Evolutionary conservation across 2,888 invertebrate species (phyloP).

Genomic region (Cheiracanthium punctorium): DNA sequence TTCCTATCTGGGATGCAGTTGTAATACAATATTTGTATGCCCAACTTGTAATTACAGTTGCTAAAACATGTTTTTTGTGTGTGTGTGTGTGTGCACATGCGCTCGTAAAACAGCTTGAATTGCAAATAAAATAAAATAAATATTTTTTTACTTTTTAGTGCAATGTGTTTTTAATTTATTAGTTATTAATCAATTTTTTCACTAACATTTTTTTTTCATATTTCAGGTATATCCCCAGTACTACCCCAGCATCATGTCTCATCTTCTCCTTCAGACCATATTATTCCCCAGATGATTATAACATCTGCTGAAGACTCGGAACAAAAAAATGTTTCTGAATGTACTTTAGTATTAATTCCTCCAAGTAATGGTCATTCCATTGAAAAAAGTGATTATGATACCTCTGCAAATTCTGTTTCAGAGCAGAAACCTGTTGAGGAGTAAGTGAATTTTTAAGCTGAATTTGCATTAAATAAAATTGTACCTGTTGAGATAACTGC

Average conservation of each 20-base stretch:
- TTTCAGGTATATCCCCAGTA: constrained; percentile 30
- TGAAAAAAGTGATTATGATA: background rate
- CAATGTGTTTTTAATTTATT: no score
- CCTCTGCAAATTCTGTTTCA: background rate
- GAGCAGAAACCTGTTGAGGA: background rate
- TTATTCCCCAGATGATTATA: constrained; percentile 58
- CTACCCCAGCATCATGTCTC: background rate
- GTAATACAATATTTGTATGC: no score
- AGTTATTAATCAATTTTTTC: no score
- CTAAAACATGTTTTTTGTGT: no score
- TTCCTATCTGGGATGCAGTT: no score
- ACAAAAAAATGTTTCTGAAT: constrained; percentile 10
- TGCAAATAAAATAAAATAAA: no score
- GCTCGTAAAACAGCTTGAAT: no score
- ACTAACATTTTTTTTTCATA: background rate
- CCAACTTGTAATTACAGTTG: no score
- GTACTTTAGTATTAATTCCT: background rate
- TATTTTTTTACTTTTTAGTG: no score
- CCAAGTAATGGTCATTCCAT: background rate
- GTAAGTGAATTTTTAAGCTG: background rate
- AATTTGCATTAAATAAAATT: no score
- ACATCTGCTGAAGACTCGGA: constrained; percentile 46
- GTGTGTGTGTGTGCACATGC: no score
- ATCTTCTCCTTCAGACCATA: constrained; percentile 23
- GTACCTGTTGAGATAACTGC: no score